Conservation (phyloP, 2,113 vertebrate species). For the Corythoichthys intestinalis region DNA sequence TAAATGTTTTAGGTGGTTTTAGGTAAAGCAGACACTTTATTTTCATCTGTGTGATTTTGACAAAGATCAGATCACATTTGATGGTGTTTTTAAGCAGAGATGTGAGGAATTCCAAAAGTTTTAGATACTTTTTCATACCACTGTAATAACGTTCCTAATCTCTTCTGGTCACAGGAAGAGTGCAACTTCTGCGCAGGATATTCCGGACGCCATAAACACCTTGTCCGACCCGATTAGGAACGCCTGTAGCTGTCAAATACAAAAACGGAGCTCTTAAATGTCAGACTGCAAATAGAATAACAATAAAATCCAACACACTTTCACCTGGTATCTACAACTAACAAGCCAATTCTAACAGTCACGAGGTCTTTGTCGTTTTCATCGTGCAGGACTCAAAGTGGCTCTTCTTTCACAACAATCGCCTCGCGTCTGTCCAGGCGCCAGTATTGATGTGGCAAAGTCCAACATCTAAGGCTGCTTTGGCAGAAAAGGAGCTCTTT, state of each 20-base stretch:
- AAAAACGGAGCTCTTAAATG: slow-evolving; percentile 8
- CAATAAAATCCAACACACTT: background rate
- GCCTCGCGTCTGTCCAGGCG: background rate
- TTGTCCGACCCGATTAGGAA: slow-evolving; percentile 19
- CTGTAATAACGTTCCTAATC: background rate
- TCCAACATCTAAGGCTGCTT: background rate
- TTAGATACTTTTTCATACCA: too few relatives aligned
- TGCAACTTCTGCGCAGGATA: slow-evolving; percentile 28
- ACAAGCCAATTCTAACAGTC: background rate
- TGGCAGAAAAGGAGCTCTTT: background rate
- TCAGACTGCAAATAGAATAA: background rate
- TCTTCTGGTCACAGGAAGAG: slow-evolving; percentile 21
- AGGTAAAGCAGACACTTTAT: too few relatives aligned
- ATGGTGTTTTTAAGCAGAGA: too few relatives aligned
- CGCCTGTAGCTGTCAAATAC: slow-evolving; percentile 46
- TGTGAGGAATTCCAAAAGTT: too few relatives aligned
- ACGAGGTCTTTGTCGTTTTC: background rate
- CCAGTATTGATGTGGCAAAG: background rate
- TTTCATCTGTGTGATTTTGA: too few relatives aligned
- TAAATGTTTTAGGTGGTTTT: too few relatives aligned
- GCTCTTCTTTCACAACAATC: slow-evolving; percentile 1
- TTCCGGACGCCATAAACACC: slow-evolving; percentile 51
- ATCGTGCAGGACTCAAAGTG: background rate
- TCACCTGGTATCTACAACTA: background rate
- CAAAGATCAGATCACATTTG: too few relatives aligned